Conservation (phyloP, 2,797 vertebrate genomes). For the Dendrocincla fuliginosa region DNA sequence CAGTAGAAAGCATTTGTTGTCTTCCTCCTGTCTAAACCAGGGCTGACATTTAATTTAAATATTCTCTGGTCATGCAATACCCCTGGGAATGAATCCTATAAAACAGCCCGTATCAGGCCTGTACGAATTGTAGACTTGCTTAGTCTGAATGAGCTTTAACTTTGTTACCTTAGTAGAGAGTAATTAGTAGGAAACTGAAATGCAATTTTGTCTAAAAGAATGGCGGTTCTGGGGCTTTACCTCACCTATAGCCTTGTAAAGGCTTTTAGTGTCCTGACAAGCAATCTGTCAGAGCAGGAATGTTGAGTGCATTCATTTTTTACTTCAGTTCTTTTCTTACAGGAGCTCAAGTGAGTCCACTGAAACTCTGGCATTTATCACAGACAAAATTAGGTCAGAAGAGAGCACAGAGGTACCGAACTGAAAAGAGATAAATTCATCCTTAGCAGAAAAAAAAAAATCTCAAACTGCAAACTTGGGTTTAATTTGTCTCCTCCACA, state of each 20-base stretch:
- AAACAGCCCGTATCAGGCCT: neutral
- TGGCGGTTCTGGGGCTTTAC: conserved; percentile 45
- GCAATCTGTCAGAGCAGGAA: conserved; percentile 59
- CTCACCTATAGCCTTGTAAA: conserved; percentile 53
- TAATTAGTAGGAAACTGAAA: conserved; percentile 54
- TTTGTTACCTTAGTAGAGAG: conserved; percentile 22
- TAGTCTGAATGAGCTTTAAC: conserved; percentile 47
- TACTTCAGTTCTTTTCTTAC: conserved; percentile 59
- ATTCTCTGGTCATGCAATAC: neutral
- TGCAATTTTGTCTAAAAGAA: conserved; percentile 45
- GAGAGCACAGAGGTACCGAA: conserved; percentile 46
- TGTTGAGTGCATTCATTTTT: conserved; percentile 67
- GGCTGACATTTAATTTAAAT: neutral
- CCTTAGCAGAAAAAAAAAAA: neutral
- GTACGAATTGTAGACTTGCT: neutral
- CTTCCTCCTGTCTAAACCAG: neutral
- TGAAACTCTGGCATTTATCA: conserved; percentile 67
- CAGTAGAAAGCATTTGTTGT: neutral
- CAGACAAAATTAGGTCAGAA: conserved; percentile 64
- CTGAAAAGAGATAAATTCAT: conserved; percentile 48
- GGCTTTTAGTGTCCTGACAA: conserved; percentile 64
- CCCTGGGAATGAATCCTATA: neutral
- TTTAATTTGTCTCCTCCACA: conserved; percentile 6
- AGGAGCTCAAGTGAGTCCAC: conserved; percentile 63
- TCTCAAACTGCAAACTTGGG: neutral